phyloP scores from a whole-genome alignment of 2,888 invertebrate genomes.

The Tromatobia lineatoria region DNA sequence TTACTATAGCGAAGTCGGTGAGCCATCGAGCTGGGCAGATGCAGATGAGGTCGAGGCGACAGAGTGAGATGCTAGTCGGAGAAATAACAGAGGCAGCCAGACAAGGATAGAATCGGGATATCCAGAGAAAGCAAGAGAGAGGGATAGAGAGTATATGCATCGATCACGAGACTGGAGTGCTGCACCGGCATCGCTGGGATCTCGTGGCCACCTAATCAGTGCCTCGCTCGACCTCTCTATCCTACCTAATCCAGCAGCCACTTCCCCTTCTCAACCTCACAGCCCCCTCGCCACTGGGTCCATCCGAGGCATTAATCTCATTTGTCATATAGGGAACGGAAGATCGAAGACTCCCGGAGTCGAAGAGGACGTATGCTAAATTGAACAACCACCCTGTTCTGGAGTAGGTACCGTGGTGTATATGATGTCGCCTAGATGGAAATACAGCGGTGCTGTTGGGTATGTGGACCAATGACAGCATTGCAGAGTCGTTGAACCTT shows the following conservation, averaged over 20 bases:
- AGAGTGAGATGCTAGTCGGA: slow-evolving; percentile 44
- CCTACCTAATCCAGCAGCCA: slow-evolving; percentile 57
- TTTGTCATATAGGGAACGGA: slow-evolving; percentile 78
- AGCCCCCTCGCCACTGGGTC: slow-evolving; percentile 72
- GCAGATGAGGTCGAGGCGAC: slow-evolving; percentile 80
- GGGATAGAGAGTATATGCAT: slow-evolving; percentile 67
- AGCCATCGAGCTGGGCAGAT: slow-evolving; percentile 74
- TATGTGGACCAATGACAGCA: not conserved
- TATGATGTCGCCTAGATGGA: slow-evolving; percentile 18
- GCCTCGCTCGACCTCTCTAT: slow-evolving; percentile 62
- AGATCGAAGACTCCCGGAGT: slow-evolving; percentile 75
- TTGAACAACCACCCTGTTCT: slow-evolving; percentile 68
- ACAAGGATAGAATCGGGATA: slow-evolving; percentile 22
- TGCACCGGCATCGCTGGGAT: slow-evolving; percentile 47
- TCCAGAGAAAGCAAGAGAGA: slow-evolving; percentile 25
- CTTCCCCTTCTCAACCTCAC: slow-evolving; percentile 25
- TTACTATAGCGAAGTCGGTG: slow-evolving; percentile 15
- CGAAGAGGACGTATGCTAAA: slow-evolving; percentile 74
- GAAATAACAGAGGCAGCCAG: slow-evolving; percentile 43
- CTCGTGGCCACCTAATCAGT: slow-evolving; percentile 80
- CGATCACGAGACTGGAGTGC: slow-evolving; percentile 79
- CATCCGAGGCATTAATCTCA: slow-evolving; percentile 80
- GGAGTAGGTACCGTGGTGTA: slow-evolving; percentile 25
- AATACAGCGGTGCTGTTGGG: not conserved
- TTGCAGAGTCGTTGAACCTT: slow-evolving; percentile 52